Base-by-base conservation (phyloP, 2,797 vertebrate species). In the Toxotes lorentzi region DNA sequence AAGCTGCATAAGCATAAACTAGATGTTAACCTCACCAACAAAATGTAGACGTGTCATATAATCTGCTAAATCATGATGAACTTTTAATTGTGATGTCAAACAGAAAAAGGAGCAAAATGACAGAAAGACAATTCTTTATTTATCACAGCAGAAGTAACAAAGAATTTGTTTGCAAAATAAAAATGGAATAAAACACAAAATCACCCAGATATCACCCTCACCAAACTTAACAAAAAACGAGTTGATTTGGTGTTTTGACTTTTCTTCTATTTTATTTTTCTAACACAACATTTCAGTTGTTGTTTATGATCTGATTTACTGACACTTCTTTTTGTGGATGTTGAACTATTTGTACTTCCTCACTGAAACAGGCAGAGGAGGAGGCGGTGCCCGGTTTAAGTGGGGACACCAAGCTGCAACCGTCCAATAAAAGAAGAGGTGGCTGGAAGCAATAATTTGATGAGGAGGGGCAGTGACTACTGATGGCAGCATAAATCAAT, bases 131-230 rank as follows among this genome's bases (percentile, higher is more conserved):
- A 64, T 75, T 90, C 79, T 94, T 96, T 95, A 93, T 95, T 95
- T 90, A 83, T 91, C 91, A 94, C 93, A 95, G 93, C 94, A 94
- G 86, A 94, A 93, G 86, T 93, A 94, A 95, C 90, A 94, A 94
- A 92, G 83, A 74, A 92, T 90, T 90, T 89, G 89, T 89, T 86
- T 92, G 87, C 83, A 86, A 95, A 94, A 87, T 87, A 87, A 91
- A 90, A 91, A 90, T 70, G 47, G 82, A 85, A 82, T 62, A 74
- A 79, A 87, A 88, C 69, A 85, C 73, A 71, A 47, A 80, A 76
- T 67, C 86, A 86, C 73, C 82, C 83, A 76, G 63, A 70, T 77
- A 77, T 86, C 78, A 91, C 79, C 87, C 79, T 85, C 76, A 86
- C 86, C 78, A 86, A 83, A 86, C 80, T 51, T 75, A 86, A 81